phyloP scores from a whole-genome alignment of 2,113 vertebrate species.

The Centrocercus urophasianus region DNA sequence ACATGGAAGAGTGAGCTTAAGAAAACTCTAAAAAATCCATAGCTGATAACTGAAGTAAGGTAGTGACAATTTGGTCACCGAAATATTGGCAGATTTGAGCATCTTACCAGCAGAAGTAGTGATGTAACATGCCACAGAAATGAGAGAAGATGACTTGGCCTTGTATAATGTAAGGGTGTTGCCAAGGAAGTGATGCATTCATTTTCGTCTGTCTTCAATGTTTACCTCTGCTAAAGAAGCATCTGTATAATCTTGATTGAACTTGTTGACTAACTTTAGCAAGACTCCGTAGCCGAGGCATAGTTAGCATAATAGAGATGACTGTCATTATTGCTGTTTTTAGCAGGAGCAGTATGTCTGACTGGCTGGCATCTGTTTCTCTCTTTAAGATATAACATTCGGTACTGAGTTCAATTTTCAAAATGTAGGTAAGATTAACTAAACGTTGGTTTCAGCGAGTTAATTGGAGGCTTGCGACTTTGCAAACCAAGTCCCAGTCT shows the following conservation, averaged over 20 bases:
- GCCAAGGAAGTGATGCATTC: constrained; percentile 49
- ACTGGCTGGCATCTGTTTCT: constrained; percentile 86
- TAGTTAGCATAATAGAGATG: constrained; percentile 92
- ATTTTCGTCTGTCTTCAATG: constrained; percentile 67
- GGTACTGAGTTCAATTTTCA: constrained; percentile 77
- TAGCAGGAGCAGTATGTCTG: constrained; percentile 86
- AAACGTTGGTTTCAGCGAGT: constrained; percentile 41
- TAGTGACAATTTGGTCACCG: background rate
- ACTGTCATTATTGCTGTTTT: constrained; percentile 93
- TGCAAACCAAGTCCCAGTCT: background rate
- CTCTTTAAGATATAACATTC: constrained; percentile 78
- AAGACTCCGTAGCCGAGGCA: constrained; percentile 84
- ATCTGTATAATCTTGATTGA: constrained; percentile 81
- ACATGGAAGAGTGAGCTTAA: background rate
- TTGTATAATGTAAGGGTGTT: constrained; percentile 26
- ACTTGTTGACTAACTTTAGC: constrained; percentile 92
- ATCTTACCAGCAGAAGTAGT: background rate
- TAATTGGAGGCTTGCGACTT: constrained; percentile 40
- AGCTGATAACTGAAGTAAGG: background rate
- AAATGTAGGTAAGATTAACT: constrained; percentile 77
- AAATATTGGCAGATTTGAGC: background rate
- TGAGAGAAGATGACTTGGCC: background rate
- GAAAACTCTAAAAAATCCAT: background rate
- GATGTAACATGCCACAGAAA: background rate
- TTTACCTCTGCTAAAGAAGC: constrained; percentile 75